Evolutionary conservation across 2,113 vertebrate genomes (phyloP).

Genomic region (Dromas ardeola): DNA sequence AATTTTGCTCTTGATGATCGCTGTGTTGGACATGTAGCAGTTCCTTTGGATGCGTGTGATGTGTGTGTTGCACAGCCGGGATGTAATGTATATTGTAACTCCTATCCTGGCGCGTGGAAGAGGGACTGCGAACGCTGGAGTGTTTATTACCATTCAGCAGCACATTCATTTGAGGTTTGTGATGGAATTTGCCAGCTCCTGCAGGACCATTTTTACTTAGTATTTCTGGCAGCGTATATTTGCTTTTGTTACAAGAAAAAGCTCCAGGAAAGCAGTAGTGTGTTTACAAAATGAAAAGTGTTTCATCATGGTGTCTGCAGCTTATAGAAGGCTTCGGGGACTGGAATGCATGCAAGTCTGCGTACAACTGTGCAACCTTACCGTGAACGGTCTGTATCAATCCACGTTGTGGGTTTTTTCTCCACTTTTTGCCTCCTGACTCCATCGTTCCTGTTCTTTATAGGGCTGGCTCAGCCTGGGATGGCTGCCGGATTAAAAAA

Average conservation of each 20-base stretch:
- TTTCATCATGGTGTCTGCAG: constrained; percentile 53
- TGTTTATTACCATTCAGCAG: constrained; percentile 21
- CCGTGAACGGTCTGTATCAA: neutral
- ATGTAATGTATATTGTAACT: neutral
- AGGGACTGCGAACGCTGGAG: neutral
- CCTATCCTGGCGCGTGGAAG: neutral
- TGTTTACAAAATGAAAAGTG: constrained; percentile 49
- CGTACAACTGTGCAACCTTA: neutral
- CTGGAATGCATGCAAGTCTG: neutral
- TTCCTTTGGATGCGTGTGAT: neutral
- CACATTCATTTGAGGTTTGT: neutral
- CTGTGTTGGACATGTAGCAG: neutral
- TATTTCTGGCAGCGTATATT: constrained; percentile 15
- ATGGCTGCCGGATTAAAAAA: neutral
- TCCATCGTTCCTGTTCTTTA: neutral
- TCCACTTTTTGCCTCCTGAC: neutral
- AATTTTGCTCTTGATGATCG: neutral
- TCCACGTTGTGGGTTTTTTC: neutral
- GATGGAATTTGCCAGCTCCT: constrained; percentile 34
- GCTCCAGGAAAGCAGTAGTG: neutral
- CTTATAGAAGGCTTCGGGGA: constrained; percentile 14
- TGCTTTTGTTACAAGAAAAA: constrained; percentile 55
- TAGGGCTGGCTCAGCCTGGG: neutral
- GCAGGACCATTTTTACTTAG: constrained; percentile 20
- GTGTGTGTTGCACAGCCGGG: neutral